Percentiles rank a stretch among this genome's conserved stretches.
Conservation (phyloP, 2,888 invertebrate genomes). For the Hirtodrosophila duncani region DNA sequence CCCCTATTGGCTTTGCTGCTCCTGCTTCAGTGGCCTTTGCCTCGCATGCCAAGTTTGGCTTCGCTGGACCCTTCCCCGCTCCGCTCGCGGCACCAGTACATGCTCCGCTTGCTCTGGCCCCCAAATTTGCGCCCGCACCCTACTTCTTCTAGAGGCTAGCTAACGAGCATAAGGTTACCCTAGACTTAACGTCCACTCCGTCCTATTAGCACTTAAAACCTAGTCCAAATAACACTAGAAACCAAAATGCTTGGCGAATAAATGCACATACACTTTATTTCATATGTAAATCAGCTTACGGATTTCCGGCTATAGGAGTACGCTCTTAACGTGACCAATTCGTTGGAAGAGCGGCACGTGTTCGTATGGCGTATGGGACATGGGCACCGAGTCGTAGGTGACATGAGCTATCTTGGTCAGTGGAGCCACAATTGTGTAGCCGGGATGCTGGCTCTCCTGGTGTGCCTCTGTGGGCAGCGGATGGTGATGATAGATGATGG, state of each 20-base stretch:
- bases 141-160: slow-evolving; percentile 47
- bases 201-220: slow-evolving; percentile 27
- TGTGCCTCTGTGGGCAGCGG: slow-evolving; percentile 6
- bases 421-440: slow-evolving; percentile 64
- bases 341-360: slow-evolving; percentile 70
- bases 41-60: slow-evolving; percentile 42
- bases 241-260: slow-evolving; percentile 45
- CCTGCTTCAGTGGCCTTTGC: slow-evolving; percentile 53
- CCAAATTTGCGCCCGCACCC: slow-evolving; percentile 43
- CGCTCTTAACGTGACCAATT: slow-evolving; percentile 54
- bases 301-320: slow-evolving; percentile 9
- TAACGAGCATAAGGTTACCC: background rate
- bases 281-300: background rate
- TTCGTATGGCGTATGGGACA: slow-evolving; percentile 61
- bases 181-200: slow-evolving; percentile 15
- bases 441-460: slow-evolving; percentile 51
- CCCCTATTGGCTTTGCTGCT: slow-evolving; percentile 40
- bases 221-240: slow-evolving; percentile 33
- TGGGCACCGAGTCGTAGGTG: slow-evolving; percentile 67
- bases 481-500: slow-evolving; percentile 11
- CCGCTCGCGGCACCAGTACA: slow-evolving; percentile 38
- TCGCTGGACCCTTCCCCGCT: slow-evolving; percentile 5
- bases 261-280: slow-evolving; percentile 1
- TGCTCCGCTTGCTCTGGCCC: slow-evolving; percentile 41
- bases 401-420: slow-evolving; percentile 67